Evolutionary conservation across 2,113 vertebrate genomes (phyloP).

Genomic region (Cyanistes caeruleus): DNA sequence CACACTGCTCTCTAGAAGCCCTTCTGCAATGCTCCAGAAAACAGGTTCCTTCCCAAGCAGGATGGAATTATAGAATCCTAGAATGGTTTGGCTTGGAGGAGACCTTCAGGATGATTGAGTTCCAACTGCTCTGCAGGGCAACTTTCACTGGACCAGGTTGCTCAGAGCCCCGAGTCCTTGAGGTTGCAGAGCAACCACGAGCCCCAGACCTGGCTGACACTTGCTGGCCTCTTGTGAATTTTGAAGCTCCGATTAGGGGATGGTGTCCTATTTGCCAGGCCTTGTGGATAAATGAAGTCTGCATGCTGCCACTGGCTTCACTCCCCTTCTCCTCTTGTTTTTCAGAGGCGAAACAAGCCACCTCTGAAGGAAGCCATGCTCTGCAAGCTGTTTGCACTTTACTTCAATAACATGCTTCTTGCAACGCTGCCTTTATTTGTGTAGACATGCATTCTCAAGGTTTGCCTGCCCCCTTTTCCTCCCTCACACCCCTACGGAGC

Average conservation of each 20-base stretch:
- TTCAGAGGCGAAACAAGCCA: background rate
- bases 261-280: slow-evolving; percentile 77
- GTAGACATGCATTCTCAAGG: slow-evolving; percentile 67
- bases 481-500: slow-evolving; percentile 74
- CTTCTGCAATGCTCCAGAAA: background rate
- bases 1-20: slow-evolving; percentile 13
- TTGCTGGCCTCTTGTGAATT: slow-evolving; percentile 75
- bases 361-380: slow-evolving; percentile 51
- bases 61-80: background rate
- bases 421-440: slow-evolving; percentile 57
- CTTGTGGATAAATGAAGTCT: slow-evolving; percentile 79
- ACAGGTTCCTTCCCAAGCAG: slow-evolving; percentile 73
- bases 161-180: background rate
- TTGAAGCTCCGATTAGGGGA: slow-evolving; percentile 75
- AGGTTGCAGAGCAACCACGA: slow-evolving; percentile 63
- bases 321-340: slow-evolving; percentile 3
- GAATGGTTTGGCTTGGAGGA: background rate
- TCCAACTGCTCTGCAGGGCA: background rate
- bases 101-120: background rate
- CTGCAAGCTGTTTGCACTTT: slow-evolving; percentile 74
- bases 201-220: slow-evolving; percentile 69
- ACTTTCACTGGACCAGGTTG: background rate
- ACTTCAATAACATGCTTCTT: slow-evolving; percentile 60
- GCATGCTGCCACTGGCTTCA: slow-evolving; percentile 70
- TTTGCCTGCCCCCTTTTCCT: slow-evolving; percentile 56